Percentiles rank a stretch among this genome's conserved stretches.
These are phyloP conservation scores for Copidosoma floridanum DNA, from an alignment of 1,140 invertebrate species.

Conservation along the genomic window DNA sequence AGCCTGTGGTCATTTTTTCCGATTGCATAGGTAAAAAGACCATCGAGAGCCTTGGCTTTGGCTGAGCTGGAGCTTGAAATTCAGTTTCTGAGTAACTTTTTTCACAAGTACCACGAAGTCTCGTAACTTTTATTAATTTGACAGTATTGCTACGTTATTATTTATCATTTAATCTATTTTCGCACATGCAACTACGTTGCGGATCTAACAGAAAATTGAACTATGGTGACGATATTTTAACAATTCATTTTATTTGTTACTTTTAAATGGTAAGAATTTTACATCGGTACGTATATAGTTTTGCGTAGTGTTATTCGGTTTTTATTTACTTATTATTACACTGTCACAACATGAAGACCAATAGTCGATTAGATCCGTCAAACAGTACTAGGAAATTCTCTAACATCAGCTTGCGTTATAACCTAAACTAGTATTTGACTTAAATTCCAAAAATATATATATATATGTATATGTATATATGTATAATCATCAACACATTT, in stretches of 20 bases:
- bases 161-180: too few species aligned
- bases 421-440: constrained; percentile 1
- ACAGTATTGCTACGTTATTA: too few species aligned
- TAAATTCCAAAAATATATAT: constrained; percentile 26
- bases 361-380: background rate
- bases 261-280: constrained; percentile 4
- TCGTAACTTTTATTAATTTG: too few species aligned
- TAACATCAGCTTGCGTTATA: background rate
- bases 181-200: background rate
- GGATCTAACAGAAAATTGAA: background rate
- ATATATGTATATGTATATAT: constrained; percentile 6
- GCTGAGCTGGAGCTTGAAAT: background rate
- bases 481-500: constrained; percentile 4
- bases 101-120: too few species aligned
- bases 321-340: constrained; percentile 4
- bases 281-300: background rate
- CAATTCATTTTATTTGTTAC: constrained; percentile 6
- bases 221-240: too few species aligned
- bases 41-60: constrained; percentile 4
- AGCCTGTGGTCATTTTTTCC: too few species aligned
- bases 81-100: constrained; percentile 24
- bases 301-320: too few species aligned
- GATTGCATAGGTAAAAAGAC: too few species aligned
- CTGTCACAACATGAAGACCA: background rate
- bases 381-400: background rate